Evolutionary conservation across 2,113 vertebrate species (phyloP).

Genomic region (Mobula hypostoma): DNA sequence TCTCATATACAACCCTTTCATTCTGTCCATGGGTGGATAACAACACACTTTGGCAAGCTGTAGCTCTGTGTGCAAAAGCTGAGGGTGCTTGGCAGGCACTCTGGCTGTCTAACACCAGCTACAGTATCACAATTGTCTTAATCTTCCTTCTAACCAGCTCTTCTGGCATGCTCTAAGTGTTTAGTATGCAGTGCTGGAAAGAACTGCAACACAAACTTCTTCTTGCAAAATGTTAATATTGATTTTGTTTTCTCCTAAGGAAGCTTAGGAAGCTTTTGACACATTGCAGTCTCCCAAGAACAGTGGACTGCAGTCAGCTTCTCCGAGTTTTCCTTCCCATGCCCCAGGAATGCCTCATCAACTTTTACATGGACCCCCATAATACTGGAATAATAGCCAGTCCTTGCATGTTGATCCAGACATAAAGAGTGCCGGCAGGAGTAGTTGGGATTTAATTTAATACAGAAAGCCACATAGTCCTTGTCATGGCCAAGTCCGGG

Average conservation of each 20-base stretch:
- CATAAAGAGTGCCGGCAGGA: not conserved
- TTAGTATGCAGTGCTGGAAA: not conserved
- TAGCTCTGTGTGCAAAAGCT: not conserved
- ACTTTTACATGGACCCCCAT: not conserved
- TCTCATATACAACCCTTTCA: no score
- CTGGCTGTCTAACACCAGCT: not conserved
- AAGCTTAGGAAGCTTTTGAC: not conserved
- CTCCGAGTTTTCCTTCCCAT: not conserved
- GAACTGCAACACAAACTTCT: not conserved
- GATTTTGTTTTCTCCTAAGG: not conserved
- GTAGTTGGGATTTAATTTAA: not conserved
- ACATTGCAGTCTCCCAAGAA: not conserved
- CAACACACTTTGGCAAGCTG: not conserved
- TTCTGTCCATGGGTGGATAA: not conserved
- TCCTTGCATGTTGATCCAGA: not conserved
- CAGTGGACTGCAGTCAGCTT: not conserved
- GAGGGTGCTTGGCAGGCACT: not conserved
- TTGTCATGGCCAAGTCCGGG: not conserved
- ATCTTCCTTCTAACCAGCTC: not conserved
- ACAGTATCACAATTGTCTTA: not conserved
- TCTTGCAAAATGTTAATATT: not conserved
- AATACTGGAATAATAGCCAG: not conserved
- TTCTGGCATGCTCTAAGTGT: not conserved
- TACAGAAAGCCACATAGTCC: not conserved
- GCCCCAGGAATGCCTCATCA: not conserved